Base-by-base conservation (phyloP, 2,888 invertebrate genomes). In the Patella pellucida region DNA sequence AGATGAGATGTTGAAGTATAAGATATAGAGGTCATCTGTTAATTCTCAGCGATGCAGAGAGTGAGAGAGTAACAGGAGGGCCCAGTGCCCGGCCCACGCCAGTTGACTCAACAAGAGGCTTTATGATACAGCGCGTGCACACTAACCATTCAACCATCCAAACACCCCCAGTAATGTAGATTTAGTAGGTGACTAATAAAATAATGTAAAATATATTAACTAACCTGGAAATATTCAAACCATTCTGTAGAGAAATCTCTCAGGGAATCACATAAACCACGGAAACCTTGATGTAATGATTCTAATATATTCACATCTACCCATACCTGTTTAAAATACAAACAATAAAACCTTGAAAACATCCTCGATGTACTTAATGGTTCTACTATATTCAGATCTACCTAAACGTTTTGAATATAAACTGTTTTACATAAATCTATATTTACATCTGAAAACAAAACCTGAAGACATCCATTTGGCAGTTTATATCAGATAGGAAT, bases 161-260 rank as follows among this genome's bases (percentile, higher is more conserved):
- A n/a, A n/a, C n/a, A n/a, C n/a, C n/a, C n/a, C n/a, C n/a, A n/a
- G n/a, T n/a, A n/a, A n/a, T n/a, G n/a, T n/a, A n/a, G n/a, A n/a
- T n/a, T n/a, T 7, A 9, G 9, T 9, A 41, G 41, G 41, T 41
- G 41, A 41, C 7, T 41, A 41, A 41, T 41, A 41, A 41, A 41
- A 41, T 41, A 41, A 41, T 41, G 9, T 41, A 0, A 41, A 41
- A 3, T 41, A 41, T 72, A 3, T 5, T 11, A 15, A 69, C 74
- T 73, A 77, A 89, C 89, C 85, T 85, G 77, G 78, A 90, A 90
- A 78, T 89, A 90, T 76, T 90, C 90, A 73, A 84, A 74, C 90
- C 90, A 90, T 78, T 87, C 84, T 27, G 78, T 74, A 52, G 82
- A 81, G 77, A 87, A 82, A 23, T 82, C 78, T 50, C 81, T 81